Evolutionary conservation across 1,140 invertebrate genomes (phyloP), one percentile per base, ranked within the genome.

Genomic region (Drosophila bocqueti): DNA sequence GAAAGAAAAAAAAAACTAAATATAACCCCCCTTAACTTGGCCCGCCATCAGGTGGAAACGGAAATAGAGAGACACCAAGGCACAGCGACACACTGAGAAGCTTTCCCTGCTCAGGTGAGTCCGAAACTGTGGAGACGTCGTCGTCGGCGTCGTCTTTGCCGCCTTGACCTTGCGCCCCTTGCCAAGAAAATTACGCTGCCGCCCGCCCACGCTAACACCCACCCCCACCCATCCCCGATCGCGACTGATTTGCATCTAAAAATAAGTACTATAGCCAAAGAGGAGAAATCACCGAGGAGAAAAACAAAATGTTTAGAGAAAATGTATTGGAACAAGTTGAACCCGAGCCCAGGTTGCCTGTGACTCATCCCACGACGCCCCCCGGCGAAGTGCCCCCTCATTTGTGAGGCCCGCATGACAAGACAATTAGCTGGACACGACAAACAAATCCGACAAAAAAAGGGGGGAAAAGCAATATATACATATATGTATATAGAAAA

Each of bases 141-240:
- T 31, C 31, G 31, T 29, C 29, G 3, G 24, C 24, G 29, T 34
- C 67, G 72, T 72, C 61, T 68, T 24, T 63, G 61, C 40, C 58
- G 81, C 81, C 84, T 89, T 89, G 84, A 89, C 84, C 84, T 89
- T 89, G 84, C 79, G 66, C 69, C 71, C 52, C 65, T 55, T 65
- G 60, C 73, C 58, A 78, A 62, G 66, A 50, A 78, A 77, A 60
- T 46, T 59, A 26, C 66, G 31, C 73, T 57, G 26, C 24, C 38
- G 11, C 40, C 43, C 71, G 6, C 65, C 34, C 73, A 38, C 15
- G 18, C 34, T 15, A 31, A 11, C 26, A 45, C 13, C 8, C 54
- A n/a, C 49, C 29, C n/a, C 24, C 26, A 21, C 21, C 21, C 21
- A 21, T 29, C 11, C 29, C 46, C 36, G 1, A n/a, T 4, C 10